These are phyloP conservation scores for Turritopsis rubra DNA, from an alignment of 30 jellyfish, hydroid and myxozoan genomes.

Conservation along the genomic window DNA sequence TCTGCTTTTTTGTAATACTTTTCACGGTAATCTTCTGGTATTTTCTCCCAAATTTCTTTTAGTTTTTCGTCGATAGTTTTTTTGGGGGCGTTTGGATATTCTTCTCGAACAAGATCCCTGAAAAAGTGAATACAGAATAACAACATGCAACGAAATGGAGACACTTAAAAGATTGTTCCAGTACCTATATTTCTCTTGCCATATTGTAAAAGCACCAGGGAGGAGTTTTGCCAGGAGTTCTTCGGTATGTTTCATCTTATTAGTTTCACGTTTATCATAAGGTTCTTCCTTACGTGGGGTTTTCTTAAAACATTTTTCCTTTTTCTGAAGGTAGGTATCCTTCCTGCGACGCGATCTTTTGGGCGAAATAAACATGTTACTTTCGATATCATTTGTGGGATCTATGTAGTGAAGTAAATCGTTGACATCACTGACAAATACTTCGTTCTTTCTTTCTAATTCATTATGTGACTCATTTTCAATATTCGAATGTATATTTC, in stretches of 20 bases:
- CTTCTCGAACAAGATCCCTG: background rate
- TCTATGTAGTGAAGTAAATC: background rate
- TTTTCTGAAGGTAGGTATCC: background rate
- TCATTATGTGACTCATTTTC: background rate
- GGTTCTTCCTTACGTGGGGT: background rate
- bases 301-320: background rate
- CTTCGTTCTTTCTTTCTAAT: background rate
- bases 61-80: constrained; percentile 2
- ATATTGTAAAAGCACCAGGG: constrained; percentile 10
- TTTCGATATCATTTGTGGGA: background rate
- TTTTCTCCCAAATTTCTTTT: background rate
- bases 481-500: too few species aligned
- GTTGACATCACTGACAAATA: background rate
- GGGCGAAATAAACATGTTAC: background rate
- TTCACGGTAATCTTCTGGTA: constrained; percentile 3
- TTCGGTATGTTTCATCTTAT: background rate
- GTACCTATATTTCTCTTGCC: constrained; percentile 3
- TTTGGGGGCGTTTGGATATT: constrained; percentile 9
- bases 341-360: background rate
- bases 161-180: background rate
- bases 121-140: background rate
- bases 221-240: background rate
- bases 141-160: background rate
- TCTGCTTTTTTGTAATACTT: constrained; percentile 9
- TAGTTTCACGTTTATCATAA: background rate